Base-by-base conservation (phyloP, 2,113 vertebrate genomes). In the Hippocampus zosterae region DNA sequence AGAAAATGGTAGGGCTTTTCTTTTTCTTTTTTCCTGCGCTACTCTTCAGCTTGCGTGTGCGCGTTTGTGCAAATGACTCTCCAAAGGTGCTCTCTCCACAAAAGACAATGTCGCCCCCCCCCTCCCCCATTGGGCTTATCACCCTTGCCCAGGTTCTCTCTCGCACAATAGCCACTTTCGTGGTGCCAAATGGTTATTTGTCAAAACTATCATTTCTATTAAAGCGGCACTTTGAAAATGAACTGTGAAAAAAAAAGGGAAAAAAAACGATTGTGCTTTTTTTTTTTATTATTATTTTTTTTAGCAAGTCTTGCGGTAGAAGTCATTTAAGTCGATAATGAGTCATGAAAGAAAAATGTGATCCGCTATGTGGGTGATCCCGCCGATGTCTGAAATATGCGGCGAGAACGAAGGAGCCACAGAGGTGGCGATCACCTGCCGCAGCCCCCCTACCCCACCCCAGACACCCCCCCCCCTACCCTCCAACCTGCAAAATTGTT, bases 201-300 rank as follows among this genome's bases (percentile, higher is more conserved):
- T 92, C 88, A 37, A 89, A 92, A 92, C 91, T 89, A 91, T 87
- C 89, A 91, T 92, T 92, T 91, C 84, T 91, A 91, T 92, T 87
- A 90, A 91, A 91, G 84, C 79, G 82, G 67, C 68, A 87, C 84
- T 37, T 78, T 79, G 78, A 87, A 84, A 80, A 71, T 70, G 80
- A 83, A 69, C 66, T 40, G 25, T 1, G 25, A 10, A 15, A 87
- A 84, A 80, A 71, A 69, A 79, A 83, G n/a, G n/a, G n/a, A 69
- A 11, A 16, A 15, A 33, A 21, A 41, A 18, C 29, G 56, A 65
- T 79, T 70, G 29, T 76, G 64, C 61, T 37, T 37, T 37, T 29
- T 29, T 29, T 29, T 29, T 29, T 1, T 29, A 3, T 29, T 29
- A n/a, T 29, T 29, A 3, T 29, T 29, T 29, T 29, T 64, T 81